Evolutionary conservation across 2,888 invertebrate species (phyloP), one percentile per base, ranked within the genome.

Genomic region (Lepidocyrtoides sp.): DNA sequence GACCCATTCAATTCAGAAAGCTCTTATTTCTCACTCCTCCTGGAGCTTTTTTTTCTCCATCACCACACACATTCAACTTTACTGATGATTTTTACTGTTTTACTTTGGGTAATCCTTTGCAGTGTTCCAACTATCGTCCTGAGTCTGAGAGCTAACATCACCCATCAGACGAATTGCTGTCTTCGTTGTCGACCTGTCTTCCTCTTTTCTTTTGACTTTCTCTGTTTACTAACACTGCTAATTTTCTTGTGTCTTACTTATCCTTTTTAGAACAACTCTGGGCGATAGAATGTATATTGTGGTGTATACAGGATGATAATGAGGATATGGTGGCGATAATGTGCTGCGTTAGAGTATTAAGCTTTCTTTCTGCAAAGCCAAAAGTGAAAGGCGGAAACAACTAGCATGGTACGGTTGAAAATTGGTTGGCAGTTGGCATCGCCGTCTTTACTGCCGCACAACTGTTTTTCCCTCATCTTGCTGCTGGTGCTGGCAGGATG

Each of bases 21-120:
- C n/a, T 66, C 41, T 41, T 23, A 32, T 72, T 72, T 41, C 41
- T 41, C 41, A 72, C 41, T 72, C 69, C 41, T 66, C 63, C 29
- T 72, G 41, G 69, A 72, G 20, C 69, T 41, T 32, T 66, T 72
- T 72, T 57, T 57, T 7, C 0, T n/a, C n/a, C 69, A 41, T 36
- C 69, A 36, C 36, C 69, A 20, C 36, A 60, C 26, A 72, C 69
- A 41, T 44, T 36, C 41, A 72, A 41, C 69, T 72, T 72, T 44
- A 10, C 12, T 36, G 23, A 72, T 44, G 41, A 20, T 51, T 84
- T 72, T 85, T 72, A 72, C 72, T 84, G 26, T 41, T 23, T 86
- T 63, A 23, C 75, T 60, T 12, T 12, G 77, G 86, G 77, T 86
- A 77, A 86, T 75, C 63, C 86, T 23, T 32, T 66, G 66, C n/a